phyloP scores from a whole-genome alignment of 2,797 vertebrate species.

The Gallinago nigripennis region DNA sequence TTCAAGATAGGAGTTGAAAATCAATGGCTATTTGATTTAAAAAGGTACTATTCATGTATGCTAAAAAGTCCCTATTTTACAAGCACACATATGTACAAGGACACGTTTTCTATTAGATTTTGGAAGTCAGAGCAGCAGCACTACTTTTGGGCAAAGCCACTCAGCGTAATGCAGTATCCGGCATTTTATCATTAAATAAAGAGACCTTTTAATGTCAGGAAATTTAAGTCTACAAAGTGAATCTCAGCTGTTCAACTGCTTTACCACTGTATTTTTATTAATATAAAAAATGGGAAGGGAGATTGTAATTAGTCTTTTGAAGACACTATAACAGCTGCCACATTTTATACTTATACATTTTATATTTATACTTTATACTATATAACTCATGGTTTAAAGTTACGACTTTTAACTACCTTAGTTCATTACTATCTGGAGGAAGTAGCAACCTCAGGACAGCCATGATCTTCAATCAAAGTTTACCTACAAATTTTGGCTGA shows the following conservation, averaged over 20 bases:
- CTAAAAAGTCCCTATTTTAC: neutral
- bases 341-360: neutral
- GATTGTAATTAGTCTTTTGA: neutral
- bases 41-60: neutral
- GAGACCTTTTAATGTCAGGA: neutral
- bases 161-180: rapidly evolving
- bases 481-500: neutral
- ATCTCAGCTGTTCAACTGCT: neutral
- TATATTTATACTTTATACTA: neutral
- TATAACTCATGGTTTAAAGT: neutral
- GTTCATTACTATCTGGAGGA: neutral
- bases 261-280: neutral
- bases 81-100: neutral
- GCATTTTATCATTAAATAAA: neutral
- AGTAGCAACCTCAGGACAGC: neutral
- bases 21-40: neutral
- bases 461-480: neutral
- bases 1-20: neutral
- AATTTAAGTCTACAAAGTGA: neutral
- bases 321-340: neutral
- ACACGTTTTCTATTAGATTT: neutral
- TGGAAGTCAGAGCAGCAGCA: neutral
- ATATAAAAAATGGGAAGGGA: neutral
- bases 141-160: neutral
- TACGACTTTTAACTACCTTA: neutral